phyloP scores from a whole-genome alignment of 2,888 invertebrate species.

The Cephus pygmeus region DNA sequence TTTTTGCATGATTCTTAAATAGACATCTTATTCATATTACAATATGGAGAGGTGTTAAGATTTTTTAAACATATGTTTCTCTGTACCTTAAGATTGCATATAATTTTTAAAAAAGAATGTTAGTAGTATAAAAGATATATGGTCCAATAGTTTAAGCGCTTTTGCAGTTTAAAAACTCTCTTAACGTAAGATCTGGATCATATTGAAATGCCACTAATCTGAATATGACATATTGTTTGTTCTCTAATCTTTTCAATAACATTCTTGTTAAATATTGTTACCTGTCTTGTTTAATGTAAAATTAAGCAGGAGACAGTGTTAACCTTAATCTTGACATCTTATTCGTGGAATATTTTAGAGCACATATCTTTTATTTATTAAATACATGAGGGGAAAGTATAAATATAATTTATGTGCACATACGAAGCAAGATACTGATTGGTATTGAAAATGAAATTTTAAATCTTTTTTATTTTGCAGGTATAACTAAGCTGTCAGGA shows the following conservation, averaged over 20 bases:
- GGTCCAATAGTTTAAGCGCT: neutral
- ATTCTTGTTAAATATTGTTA: neutral
- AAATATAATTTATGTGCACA: neutral
- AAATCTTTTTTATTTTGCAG: conserved; percentile 10
- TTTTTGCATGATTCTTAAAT: neutral
- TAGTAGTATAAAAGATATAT: neutral
- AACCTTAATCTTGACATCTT: neutral
- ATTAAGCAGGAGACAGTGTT: neutral
- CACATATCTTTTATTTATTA: neutral
- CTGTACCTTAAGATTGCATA: neutral
- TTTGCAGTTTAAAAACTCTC: neutral
- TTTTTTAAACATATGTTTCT: neutral
- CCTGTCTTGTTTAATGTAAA: neutral
- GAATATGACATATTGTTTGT: neutral
- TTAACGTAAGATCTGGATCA: neutral
- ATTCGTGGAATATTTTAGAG: neutral
- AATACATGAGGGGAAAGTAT: neutral
- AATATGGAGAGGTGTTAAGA: neutral
- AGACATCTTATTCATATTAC: neutral
- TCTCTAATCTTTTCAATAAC: neutral
- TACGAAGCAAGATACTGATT: too few relatives aligned
- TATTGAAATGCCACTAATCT: neutral
- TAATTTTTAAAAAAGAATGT: neutral
- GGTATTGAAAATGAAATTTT: neutral
- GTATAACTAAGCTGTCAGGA: conserved; percentile 11